Base-by-base conservation (phyloP, 2,888 invertebrate species). In the Metalampra italica region DNA sequence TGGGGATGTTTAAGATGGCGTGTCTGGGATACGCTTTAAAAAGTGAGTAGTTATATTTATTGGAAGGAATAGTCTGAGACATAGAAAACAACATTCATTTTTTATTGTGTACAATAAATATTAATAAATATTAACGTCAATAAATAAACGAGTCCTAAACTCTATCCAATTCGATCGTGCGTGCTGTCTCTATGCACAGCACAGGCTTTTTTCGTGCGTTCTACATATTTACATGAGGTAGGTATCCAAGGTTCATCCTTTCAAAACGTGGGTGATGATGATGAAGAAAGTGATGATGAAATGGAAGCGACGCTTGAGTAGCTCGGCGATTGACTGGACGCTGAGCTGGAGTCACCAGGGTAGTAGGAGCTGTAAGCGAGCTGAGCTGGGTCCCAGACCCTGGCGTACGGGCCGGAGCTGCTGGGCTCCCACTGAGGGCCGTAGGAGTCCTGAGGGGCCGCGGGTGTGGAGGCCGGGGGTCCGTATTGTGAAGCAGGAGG, bases 341-440 rank as follows among this genome's bases (percentile, higher is more conserved):
- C 86, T 0, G 91, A 87, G 52, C 81, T 84, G 0, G 92, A 90
- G 54, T 92, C 91, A 70, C 92, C 92, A 55, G 94, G 93, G 69
- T 93, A 93, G 80, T 94, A 94, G 1, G 93, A 93, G 65, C 92
- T 94, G 75, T 93, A 94, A 29, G 94, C 94, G 57, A 93, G 77
- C 62, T 92, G 93, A 45, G 93, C 92, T 7, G 91, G 91, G 63
- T 93, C 93, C 94, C 95, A 96, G 0, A 94, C 92, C 58, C 96
- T 91, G 43, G 95, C 92, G 78, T 96, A 96, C 0, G 95, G 95
- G 8, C 95, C 95, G 45, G 93, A 92, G 67, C 91, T 93, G 57
- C 91, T 84, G 3, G 93, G 92, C 69, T 94, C 94, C 94, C 94
- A 94, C 58, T 92, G 91, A 7, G 92, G 92, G 59, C 91, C 91